Evolutionary conservation across 1,140 invertebrate species (phyloP).

Genomic region (Platorchestia sp.): DNA sequence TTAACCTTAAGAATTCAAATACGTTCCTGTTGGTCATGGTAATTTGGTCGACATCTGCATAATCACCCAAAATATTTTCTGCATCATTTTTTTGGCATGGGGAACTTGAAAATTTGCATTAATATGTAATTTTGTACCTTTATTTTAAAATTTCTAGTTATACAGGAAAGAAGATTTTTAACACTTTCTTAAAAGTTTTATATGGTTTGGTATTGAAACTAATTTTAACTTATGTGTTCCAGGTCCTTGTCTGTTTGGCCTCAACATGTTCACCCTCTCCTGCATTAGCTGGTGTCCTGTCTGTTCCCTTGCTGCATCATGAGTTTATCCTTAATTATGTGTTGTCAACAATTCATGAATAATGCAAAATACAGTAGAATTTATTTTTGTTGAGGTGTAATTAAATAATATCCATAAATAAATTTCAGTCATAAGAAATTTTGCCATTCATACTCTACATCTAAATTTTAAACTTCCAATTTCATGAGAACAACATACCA

Average conservation of each 20-base stretch:
- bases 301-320: not conserved
- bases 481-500: not conserved
- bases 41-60: too few species aligned
- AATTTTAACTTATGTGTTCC: not conserved
- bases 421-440: not conserved
- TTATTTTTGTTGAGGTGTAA: not conserved
- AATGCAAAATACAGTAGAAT: not conserved
- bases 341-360: not conserved
- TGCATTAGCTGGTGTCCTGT: not conserved
- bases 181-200: not conserved
- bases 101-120: not conserved
- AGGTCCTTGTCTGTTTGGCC: not conserved
- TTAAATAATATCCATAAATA: not conserved
- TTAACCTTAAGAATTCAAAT: too few species aligned
- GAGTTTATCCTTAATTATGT: not conserved
- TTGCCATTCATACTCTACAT: not conserved
- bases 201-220: not conserved
- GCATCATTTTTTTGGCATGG: not conserved
- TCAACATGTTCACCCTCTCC: not conserved
- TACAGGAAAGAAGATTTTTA: not conserved
- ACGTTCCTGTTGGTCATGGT: not conserved
- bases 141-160: not conserved
- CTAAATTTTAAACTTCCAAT: not conserved
- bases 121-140: not conserved
- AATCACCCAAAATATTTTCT: not conserved